Evolutionary conservation across 37 sponge, comb jelly and placozoan species (phyloP), one percentile per base, ranked within the genome.

Genomic region (Aplysina aerophoba): DNA sequence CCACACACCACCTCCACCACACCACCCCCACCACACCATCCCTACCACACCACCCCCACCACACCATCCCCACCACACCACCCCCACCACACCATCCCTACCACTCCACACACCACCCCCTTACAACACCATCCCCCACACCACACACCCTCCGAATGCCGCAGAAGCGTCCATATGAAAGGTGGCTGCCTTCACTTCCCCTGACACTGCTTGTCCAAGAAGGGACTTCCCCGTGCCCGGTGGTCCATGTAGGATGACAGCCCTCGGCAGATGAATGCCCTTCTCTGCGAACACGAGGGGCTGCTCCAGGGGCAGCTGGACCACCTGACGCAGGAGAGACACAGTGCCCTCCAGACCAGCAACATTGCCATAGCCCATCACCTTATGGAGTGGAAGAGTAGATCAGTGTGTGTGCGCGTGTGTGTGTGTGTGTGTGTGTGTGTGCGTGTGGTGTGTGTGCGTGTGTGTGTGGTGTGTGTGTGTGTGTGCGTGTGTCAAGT

Each of bases 221-320:
- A 85, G 82, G 19, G 61, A 44, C 59, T 85, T 85, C 35, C 86
- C 86, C 22, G 80, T 59, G 21, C 86, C 86, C 1, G 86, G 63
- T 53, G 80, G 86, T 40, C 86, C 86, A 80, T 33, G n/a, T 53
- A 85, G 27, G 8, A 85, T 5, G 36, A 85, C 41, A 22, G 68
- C 86, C 33, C 64, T 77, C 60, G 80, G 61, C 21, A 56, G 27
- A 77, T 61, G 35, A 83, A 85, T 80, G 6, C 83, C 85, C 40
- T 81, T 62, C 25, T 53, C 56, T 44, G 84, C 35, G 38, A 84
- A 84, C 22, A 35, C 22, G 24, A 24, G 15, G 8, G 84, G 72
- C 22, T 66, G 11, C 27, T 66, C 65, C 19, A 84, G 15, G 21
- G 86, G 79, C 33, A 84, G 35, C 34, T 85, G 35, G 34, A 85